Percentiles rank a stretch among this genome's conserved stretches.
Evolutionary conservation across 2,113 vertebrate species (phyloP).

Genomic region (Chaetops frenatus): DNA sequence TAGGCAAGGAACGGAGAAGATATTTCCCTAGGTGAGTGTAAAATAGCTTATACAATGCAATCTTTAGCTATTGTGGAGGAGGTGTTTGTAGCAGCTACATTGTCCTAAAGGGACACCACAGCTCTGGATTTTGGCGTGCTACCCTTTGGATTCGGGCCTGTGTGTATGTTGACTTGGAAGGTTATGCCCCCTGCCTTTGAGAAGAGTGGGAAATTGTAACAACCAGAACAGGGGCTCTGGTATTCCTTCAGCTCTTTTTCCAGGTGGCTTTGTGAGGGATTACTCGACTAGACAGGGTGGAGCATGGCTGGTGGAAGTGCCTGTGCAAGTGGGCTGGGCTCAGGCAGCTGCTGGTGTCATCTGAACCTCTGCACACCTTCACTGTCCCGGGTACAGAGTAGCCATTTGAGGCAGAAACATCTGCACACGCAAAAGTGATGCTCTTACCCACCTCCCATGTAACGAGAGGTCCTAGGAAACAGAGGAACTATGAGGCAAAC

Average conservation of each 20-base stretch:
- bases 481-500: neutral
- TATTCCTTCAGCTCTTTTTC: neutral
- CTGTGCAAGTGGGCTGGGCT: neutral
- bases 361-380: neutral
- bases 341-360: neutral
- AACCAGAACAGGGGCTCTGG: neutral
- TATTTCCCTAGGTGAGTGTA: neutral
- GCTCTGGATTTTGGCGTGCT: neutral
- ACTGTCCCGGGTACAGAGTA: neutral
- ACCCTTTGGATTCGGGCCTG: neutral
- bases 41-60: neutral
- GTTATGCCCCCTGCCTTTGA: neutral
- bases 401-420: neutral
- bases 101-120: neutral
- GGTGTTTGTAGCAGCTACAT: neutral
- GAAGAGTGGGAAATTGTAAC: neutral
- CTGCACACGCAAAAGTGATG: fast-evolving
- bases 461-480: neutral
- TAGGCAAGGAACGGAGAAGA: neutral
- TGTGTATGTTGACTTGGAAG: neutral
- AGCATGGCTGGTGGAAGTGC: neutral
- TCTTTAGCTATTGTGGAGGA: neutral
- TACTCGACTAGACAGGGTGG: fast-evolving
- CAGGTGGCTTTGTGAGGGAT: neutral
- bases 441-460: neutral